Conservation (phyloP, 1,140 invertebrate genomes). For the Drosophila miranda region DNA sequence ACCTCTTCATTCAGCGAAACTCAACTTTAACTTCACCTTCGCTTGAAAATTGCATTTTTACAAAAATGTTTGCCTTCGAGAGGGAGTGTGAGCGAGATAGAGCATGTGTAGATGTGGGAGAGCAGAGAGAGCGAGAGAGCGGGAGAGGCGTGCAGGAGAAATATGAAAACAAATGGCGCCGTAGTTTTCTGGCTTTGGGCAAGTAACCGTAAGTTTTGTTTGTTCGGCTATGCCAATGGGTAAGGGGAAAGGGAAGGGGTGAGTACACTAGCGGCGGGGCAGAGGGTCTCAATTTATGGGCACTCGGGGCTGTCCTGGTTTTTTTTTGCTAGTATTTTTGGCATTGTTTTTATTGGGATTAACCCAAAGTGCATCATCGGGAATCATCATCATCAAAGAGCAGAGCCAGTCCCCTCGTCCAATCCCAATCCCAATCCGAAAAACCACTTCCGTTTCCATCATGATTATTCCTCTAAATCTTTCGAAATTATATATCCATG, state of each 20-base stretch:
- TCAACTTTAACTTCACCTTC: slow-evolving; percentile 62
- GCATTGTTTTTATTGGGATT: slow-evolving; percentile 33
- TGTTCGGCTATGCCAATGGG: slow-evolving; percentile 7
- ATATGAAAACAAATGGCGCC: slow-evolving; percentile 75
- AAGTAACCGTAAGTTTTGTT: slow-evolving; percentile 53
- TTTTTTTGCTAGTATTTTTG: slow-evolving; percentile 32
- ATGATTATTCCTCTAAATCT: slow-evolving; percentile 46
- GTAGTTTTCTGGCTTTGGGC: slow-evolving; percentile 51
- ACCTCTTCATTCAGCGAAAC: neutral
- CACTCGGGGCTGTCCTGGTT: slow-evolving; percentile 25
- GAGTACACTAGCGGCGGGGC: slow-evolving; percentile 12
- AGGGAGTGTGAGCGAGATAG: slow-evolving; percentile 28
- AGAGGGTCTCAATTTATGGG: slow-evolving; percentile 45
- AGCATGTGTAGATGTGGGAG: slow-evolving; percentile 9
- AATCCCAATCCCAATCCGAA: slow-evolving; percentile 19
- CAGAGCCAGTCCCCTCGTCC: slow-evolving; percentile 11
- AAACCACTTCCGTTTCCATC: slow-evolving; percentile 38
- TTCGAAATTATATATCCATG: slow-evolving; percentile 37
- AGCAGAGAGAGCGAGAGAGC: slow-evolving; percentile 4
- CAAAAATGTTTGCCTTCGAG: slow-evolving; percentile 64
- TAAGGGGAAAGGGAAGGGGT: slow-evolving; percentile 9
- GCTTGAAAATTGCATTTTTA: slow-evolving; percentile 75
- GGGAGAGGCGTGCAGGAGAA: slow-evolving; percentile 22
- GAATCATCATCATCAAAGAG: slow-evolving; percentile 17
- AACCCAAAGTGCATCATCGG: slow-evolving; percentile 27